These are phyloP conservation scores for Podilymbus podiceps DNA, from an alignment of 2,113 vertebrate species.

Conservation along the genomic window DNA sequence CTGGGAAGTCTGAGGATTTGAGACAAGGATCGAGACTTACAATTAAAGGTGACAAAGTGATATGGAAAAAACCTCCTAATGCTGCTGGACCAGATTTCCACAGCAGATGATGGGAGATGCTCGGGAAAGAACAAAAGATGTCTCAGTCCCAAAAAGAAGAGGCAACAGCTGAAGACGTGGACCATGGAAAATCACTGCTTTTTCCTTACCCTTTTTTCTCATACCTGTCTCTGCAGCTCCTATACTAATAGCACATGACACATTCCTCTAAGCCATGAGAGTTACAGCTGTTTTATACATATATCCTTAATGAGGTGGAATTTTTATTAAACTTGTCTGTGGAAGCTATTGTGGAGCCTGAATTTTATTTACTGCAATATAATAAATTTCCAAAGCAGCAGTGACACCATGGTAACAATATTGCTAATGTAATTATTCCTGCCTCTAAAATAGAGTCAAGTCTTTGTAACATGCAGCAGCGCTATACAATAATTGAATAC, in stretches of 20 bases:
- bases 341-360: slow-evolving; percentile 33
- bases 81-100: background rate
- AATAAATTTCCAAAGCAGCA: slow-evolving; percentile 27
- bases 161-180: background rate
- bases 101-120: background rate
- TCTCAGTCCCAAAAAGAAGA: background rate
- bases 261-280: background rate
- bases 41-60: background rate
- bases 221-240: background rate
- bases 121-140: background rate
- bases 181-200: background rate
- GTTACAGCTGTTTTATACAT: slow-evolving; percentile 37
- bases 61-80: background rate
- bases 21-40: background rate
- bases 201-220: background rate
- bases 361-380: slow-evolving; percentile 51
- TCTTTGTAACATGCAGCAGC: slow-evolving; percentile 28
- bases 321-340: slow-evolving; percentile 58
- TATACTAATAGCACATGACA: background rate
- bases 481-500: slow-evolving; percentile 34
- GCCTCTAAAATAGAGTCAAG: slow-evolving; percentile 36
- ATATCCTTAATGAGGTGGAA: slow-evolving; percentile 41
- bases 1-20: background rate
- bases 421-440: slow-evolving; percentile 61
- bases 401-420: slow-evolving; percentile 65